Base-by-base conservation (phyloP, 2,888 invertebrate genomes). In the Cheilosia pagana region DNA sequence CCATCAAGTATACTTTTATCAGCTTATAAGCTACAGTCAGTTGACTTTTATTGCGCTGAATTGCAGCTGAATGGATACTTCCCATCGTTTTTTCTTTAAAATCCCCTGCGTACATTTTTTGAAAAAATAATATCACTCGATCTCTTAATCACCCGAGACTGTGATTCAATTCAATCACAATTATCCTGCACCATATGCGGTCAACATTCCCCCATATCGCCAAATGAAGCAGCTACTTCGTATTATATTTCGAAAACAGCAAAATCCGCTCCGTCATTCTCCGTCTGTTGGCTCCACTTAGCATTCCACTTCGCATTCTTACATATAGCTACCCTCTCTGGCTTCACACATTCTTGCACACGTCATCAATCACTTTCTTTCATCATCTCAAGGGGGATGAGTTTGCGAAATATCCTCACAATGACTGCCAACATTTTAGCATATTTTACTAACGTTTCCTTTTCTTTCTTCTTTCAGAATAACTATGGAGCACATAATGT, bases 401-500 rank as follows among this genome's bases (percentile, higher is more conserved):
- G 72, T 53, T 39, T 25, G 68, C 81, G 67, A 35, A 45, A 35
- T 23, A 23, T 68, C 21, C 28, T n/a, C 25, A 72, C 75, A 63
- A 76, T 71, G 63, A 76, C 53, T 68, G 14, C 31, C 53, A 65
- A 77, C 3, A 72, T 77, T 68, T 83, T 78, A 41, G 63, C 62
- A 81, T 60, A 75, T 43, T 45, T 82, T 35, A 0, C 65, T 82
- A 78, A 78, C 48, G 10, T 65, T 25, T 19, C 8, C 55, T 63
- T 72, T 39, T 50, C 39, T 53, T 43, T 67, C 39, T 65, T 0
- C 59, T 70, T 83, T 28, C 78, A 75, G 79, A 86, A 52, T 41
- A 35, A 81, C 68, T 16, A 91, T 91, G 91, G 91, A 91, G 82
- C 91, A 91, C 87, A 89, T 91, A 75, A 91, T 91, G 90, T 85